Conservation (phyloP, 2,113 vertebrate genomes). For the Gymnobelideus leadbeateri region DNA sequence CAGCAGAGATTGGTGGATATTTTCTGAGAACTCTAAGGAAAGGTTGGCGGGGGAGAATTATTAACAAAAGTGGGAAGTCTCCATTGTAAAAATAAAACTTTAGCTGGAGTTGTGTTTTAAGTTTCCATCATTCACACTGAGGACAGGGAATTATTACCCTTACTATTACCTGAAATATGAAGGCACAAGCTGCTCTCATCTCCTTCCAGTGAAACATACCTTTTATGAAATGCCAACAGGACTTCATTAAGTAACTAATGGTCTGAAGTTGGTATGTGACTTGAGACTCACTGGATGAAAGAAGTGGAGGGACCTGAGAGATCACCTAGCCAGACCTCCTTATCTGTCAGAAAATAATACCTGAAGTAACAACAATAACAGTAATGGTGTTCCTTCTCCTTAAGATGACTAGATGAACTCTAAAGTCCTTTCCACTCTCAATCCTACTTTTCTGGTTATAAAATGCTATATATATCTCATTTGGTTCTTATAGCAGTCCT, state of each 20-base stretch:
- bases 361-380: neutral
- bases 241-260: neutral
- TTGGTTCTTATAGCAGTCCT: neutral
- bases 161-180: neutral
- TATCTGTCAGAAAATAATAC: neutral
- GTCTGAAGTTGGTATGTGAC: neutral
- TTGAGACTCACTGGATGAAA: neutral
- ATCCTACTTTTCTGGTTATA: neutral
- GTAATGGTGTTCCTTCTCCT: neutral
- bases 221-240: neutral
- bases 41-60: neutral
- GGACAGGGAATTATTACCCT: neutral
- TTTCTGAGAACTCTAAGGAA: neutral
- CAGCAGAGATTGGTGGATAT: neutral
- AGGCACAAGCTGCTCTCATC: neutral
- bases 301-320: neutral
- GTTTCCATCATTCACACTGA: neutral
- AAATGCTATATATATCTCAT: neutral
- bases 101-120: neutral
- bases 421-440: neutral
- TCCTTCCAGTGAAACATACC: neutral
- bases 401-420: neutral
- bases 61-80: neutral
- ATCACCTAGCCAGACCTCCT: neutral
- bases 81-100: neutral